Percentiles rank a stretch among this genome's conserved stretches.
phyloP scores from a whole-genome alignment of 1,140 invertebrate species.

The Lysiphlebus fabarum region DNA sequence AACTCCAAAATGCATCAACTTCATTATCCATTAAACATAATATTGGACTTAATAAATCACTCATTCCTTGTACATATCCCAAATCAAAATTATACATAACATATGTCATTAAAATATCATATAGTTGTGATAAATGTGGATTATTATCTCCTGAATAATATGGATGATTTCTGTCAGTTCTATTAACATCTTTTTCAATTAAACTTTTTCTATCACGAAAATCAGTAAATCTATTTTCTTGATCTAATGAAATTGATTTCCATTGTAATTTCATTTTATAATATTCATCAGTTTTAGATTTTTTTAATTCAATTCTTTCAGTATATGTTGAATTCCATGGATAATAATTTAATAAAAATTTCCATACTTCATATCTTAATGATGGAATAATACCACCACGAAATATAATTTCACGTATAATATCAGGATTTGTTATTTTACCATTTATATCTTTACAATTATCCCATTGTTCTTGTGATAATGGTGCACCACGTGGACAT shows the following conservation, averaged over 20 bases:
- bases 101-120: conserved; percentile 97
- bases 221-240: conserved; percentile 85
- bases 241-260: conserved; percentile 81
- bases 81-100: conserved; percentile 99
- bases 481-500: conserved; percentile 58
- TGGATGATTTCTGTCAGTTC: conserved; percentile 89
- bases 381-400: conserved; percentile 71
- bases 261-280: conserved; percentile 96
- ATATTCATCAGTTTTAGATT: conserved; percentile 82
- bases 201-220: conserved; percentile 90
- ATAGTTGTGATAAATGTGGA: conserved; percentile 77
- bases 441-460: conserved; percentile 75
- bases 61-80: conserved; percentile 96
- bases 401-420: conserved; percentile 80
- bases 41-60: conserved; percentile 91
- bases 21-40: conserved; percentile 88
- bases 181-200: conserved; percentile 95
- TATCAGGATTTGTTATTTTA: conserved; percentile 65
- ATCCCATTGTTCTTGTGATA: conserved; percentile 78
- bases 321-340: conserved; percentile 76
- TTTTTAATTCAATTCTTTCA: conserved; percentile 68
- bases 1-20: conserved; percentile 98
- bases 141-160: conserved; percentile 92
- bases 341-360: conserved; percentile 88
- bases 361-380: conserved; percentile 88